Evolutionary conservation across 2,888 invertebrate genomes (phyloP), one percentile per base, ranked within the genome.

Genomic region (Mylabris sibirica): DNA sequence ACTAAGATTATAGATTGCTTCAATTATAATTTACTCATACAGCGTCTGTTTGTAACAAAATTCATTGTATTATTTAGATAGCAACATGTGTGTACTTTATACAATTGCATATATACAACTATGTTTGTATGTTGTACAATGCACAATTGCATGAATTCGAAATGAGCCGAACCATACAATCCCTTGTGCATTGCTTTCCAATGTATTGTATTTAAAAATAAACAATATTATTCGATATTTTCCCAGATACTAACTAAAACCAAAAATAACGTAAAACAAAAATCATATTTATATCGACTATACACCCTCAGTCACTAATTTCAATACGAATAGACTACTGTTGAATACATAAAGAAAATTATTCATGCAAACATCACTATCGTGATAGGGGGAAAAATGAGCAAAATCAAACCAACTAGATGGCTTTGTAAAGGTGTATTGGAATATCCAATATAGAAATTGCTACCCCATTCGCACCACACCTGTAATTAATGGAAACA

Each of bases 401-500:
- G 12, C 38, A 12, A 11, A 38, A 38, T 11, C 9, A 35, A 35
- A 35, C 35, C 35, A 35, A 11, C 11, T 11, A 26, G 5, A 35
- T 11, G n/a, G 41, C 4, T 41, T 14, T n/a, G n/a, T 4, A n/a
- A 2, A 59, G 66, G 59, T 61, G 66, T 41, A 17, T 49, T 3
- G 49, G 63, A 64, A 68, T 68, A 71, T 68, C 71, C 68, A 71
- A 69, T 69, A 63, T 66, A 68, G 69, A 69, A 65, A 71, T 69
- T 71, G 71, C 69, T 68, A 65, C 65, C 65, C 69, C 71, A 67
- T 71, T 71, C 67, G 69, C 67, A 69, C 67, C 63, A 67, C 67
- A 67, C 63, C 69, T 65, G 67, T 67, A 71, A 71, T 69, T 69
- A 71, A 71, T 69, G 69, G 53, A 71, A 71, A 71, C 71, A 69